phyloP scores from a whole-genome alignment of 1,140 invertebrate species.

The Drosophila subpulchrella region DNA sequence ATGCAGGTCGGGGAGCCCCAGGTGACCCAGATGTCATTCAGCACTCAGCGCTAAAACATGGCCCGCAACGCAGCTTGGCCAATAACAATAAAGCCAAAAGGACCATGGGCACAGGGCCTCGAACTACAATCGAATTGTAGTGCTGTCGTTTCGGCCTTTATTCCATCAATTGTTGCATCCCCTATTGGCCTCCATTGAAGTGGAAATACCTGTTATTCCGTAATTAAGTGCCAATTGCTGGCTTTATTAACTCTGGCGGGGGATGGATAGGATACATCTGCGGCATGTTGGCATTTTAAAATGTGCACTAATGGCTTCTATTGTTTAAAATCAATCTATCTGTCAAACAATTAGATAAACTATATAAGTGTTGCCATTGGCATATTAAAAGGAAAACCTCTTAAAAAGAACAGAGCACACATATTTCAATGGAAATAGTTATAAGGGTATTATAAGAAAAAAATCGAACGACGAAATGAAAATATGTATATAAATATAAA shows the following conservation, averaged over 20 bases:
- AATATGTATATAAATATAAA: too few species aligned
- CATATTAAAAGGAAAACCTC: too few species aligned
- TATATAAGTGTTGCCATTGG: background rate
- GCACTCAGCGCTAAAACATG: slow-evolving; percentile 71
- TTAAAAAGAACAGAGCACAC: too few species aligned
- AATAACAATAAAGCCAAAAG: slow-evolving; percentile 74
- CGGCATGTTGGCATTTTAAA: background rate
- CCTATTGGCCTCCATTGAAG: background rate
- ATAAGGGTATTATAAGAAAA: too few species aligned
- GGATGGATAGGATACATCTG: background rate
- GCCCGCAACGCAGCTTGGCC: slow-evolving; percentile 55
- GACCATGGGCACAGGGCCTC: slow-evolving; percentile 15
- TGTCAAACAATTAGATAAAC: background rate
- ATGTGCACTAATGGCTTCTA: background rate
- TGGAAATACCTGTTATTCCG: slow-evolving; percentile 1
- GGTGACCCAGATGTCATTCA: slow-evolving; percentile 80
- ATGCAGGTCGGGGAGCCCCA: slow-evolving; percentile 35
- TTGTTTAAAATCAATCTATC: background rate
- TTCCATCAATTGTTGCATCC: slow-evolving; percentile 2
- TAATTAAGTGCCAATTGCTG: slow-evolving; percentile 7
- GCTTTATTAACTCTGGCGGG: background rate
- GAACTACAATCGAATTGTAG: slow-evolving; percentile 6
- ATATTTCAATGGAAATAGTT: too few species aligned
- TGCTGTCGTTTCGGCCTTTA: slow-evolving; percentile 37
- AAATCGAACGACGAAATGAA: too few species aligned